Evolutionary conservation across 2,113 vertebrate genomes (phyloP), one percentile per base, ranked within the genome.

Genomic region (Anser cygnoides): DNA sequence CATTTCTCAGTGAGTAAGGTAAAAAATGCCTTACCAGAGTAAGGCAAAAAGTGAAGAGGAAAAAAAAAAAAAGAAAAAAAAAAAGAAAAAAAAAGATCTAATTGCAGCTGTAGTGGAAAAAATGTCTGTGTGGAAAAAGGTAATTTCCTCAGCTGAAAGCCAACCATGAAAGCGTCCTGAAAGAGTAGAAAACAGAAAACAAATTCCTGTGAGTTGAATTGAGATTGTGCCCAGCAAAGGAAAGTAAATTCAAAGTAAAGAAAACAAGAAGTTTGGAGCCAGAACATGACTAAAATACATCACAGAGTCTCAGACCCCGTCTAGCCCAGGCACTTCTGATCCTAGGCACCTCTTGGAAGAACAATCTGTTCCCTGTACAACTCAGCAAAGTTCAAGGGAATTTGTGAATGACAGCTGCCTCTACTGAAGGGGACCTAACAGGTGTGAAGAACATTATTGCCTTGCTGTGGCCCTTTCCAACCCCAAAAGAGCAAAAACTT

Each of bases 171-270:
- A 74, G 26, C 81, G 25, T 19, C 28, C 79, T 81, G 65, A 84
- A 73, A 88, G 73, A 74, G 72, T 81, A 61, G 26, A 71, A 95
- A 95, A 86, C 12, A 68, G 90, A 37, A 90, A 96, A 94, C 76
- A 95, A 44, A 94, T 95, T 96, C 93, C 85, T 87, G 43, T 61
- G 62, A 96, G 79, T 68, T 96, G 88, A 97, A 28, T 76, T 94
- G 88, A 86, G 4, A 16, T 74, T 71, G n/a, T 92, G 68, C 65
- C 57, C 52, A 57, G 76, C 29, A 67, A 93, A 84, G 93, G 87
- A 80, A 93, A 94, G 55, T 67, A 88, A 46, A 71, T 16, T 37
- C 22, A 55, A 92, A 93, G 28, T 41, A 89, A 87, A 91, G 50
- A 94, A 84, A 96, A 83, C 46, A 91, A 85, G 50, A 22, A 10